phyloP scores from a whole-genome alignment of 2,113 vertebrate species.

The Trogon surrucura region DNA sequence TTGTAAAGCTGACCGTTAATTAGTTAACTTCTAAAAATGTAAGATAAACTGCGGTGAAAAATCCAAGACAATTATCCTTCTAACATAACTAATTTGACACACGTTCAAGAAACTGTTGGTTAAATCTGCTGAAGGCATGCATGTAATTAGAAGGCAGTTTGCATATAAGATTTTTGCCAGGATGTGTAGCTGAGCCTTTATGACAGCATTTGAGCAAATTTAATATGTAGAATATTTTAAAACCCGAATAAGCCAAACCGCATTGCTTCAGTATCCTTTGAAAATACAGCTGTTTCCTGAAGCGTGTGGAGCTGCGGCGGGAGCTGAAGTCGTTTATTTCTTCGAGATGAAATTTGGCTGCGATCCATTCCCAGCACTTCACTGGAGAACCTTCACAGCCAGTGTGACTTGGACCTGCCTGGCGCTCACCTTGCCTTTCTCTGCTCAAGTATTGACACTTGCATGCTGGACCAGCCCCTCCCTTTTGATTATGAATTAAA shows the following conservation, averaged over 20 bases:
- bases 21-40: neutral
- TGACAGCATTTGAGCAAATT: neutral
- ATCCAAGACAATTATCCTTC: neutral
- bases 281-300: slow-evolving; percentile 42
- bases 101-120: neutral
- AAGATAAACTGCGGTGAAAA: neutral
- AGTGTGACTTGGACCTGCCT: neutral
- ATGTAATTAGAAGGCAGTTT: neutral
- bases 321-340: slow-evolving; percentile 57
- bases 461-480: neutral
- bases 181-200: neutral
- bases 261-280: neutral
- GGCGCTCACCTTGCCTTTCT: neutral
- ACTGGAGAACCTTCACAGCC: neutral
- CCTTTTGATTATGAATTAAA: neutral
- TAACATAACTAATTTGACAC: neutral
- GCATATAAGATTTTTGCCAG: neutral
- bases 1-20: neutral
- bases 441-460: neutral
- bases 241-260: neutral
- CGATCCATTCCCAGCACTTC: neutral
- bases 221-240: neutral
- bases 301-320: neutral
- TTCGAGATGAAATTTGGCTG: slow-evolving; percentile 40
- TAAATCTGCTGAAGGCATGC: neutral